Evolutionary conservation across 1,140 invertebrate genomes (phyloP).

Genomic region (Drosophila bocqueti): DNA sequence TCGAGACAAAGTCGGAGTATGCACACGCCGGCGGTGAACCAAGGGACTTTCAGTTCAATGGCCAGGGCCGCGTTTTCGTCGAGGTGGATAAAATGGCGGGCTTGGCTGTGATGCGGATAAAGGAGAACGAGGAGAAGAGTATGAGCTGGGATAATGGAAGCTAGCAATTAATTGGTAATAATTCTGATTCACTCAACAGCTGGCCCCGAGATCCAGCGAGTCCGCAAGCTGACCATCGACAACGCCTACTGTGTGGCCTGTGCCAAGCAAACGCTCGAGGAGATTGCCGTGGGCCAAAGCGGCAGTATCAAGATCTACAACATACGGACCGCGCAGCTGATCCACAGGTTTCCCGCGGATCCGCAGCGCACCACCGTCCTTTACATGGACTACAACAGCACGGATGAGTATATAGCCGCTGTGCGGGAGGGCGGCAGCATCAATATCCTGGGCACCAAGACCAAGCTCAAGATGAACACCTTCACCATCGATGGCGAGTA

Average conservation of each 20-base stretch:
- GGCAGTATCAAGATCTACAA: constrained; percentile 74
- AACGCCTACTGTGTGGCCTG: constrained; percentile 76
- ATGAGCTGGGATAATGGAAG: neutral
- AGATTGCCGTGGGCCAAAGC: constrained; percentile 78
- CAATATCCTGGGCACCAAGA: constrained; percentile 78
- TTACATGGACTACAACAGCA: constrained; percentile 77
- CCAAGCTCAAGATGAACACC: constrained; percentile 74
- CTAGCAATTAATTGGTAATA: constrained; percentile 3
- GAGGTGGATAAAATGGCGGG: constrained; percentile 79
- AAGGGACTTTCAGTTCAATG: constrained; percentile 79
- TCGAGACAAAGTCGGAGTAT: constrained; percentile 76
- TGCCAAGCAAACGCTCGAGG: constrained; percentile 64
- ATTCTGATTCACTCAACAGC: neutral
- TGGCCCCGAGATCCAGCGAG: constrained; percentile 74
- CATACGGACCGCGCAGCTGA: constrained; percentile 62
- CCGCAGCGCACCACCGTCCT: constrained; percentile 66
- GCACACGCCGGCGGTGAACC: constrained; percentile 64
- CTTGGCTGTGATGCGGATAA: constrained; percentile 76
- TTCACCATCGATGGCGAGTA: constrained; percentile 72
- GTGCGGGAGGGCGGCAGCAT: constrained; percentile 76
- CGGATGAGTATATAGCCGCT: constrained; percentile 79
- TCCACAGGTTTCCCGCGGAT: constrained; percentile 73
- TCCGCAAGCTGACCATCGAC: constrained; percentile 77
- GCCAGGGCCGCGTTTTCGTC: constrained; percentile 67
- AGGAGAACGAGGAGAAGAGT: constrained; percentile 64